Evolutionary conservation across 2,888 invertebrate species (phyloP), one percentile per base, ranked within the genome.

Genomic region (Phaedon cochleariae): DNA sequence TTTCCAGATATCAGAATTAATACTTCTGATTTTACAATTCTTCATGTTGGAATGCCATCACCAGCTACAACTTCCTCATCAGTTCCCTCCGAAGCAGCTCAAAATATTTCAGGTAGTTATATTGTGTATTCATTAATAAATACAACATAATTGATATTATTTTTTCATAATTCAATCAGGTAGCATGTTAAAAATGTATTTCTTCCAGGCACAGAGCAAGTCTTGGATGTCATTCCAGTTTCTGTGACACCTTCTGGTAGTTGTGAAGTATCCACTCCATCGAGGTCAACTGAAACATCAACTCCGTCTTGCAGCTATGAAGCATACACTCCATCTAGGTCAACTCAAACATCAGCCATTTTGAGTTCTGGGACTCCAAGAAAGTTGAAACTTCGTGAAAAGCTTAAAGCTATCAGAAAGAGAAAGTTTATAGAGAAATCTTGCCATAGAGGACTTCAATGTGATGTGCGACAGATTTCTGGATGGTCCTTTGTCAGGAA

Each of bases 381-480:
- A 26, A 59, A 59, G 18, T 12, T 1, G 17, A 59, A 48, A 48
- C 48, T 59, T 21, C n/a, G 59, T 15, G 7, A 17, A 49, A 52
- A 51, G 45, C n/a, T 49, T 3, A 52, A 49, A 26, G 52, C 34
- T 7, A 29, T 29, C 5, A 29, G 29, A 29, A 29, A 7, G 29
- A 29, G 29, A 7, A 29, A 29, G 7, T 29, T 29, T 4, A 29
- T 29, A 7, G 29, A 29, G 7, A 6, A 4, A 29, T 29, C 29
- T 29, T n/a, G n/a, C n/a, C n/a, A n/a, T n/a, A n/a, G n/a, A n/a
- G n/a, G n/a, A n/a, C n/a, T n/a, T n/a, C n/a, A n/a, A n/a, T n/a
- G n/a, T 26, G 26, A 5, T 62, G 12, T 62, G 57, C 31, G 57
- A 62, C 12, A 49, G 34, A 41, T 58, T 64, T 45, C 29, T 59